Conservation (phyloP, 1,140 invertebrate genomes). For the Macrotrachela quadricornifera region DNA sequence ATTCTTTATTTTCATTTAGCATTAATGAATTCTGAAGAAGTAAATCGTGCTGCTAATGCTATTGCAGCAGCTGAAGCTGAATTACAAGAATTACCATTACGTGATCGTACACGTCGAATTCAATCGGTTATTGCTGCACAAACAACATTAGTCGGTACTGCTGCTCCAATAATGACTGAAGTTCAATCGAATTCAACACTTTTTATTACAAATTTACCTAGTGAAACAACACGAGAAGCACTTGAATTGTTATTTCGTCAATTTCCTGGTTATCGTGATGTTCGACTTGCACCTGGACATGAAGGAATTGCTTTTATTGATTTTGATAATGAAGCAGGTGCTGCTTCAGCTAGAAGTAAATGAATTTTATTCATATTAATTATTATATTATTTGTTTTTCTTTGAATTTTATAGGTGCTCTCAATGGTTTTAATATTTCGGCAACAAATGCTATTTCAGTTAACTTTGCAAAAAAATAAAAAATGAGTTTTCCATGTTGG, state of each 20-base stretch:
- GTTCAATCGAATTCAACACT: conserved; percentile 50
- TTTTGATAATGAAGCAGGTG: conserved; percentile 90
- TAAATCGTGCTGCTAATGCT: too few relatives aligned
- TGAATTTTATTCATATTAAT: too few relatives aligned
- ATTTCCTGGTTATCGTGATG: conserved; percentile 96
- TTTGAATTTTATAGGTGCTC: conserved; percentile 67
- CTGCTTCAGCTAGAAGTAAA: conserved; percentile 47
- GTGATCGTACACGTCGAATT: too few relatives aligned
- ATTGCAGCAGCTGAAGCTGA: too few relatives aligned
- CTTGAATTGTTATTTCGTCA: conserved; percentile 95
- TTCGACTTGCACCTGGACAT: conserved; percentile 85
- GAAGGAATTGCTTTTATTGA: conserved; percentile 99
- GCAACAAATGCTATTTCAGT: conserved; percentile 98
- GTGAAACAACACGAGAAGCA: conserved; percentile 98
- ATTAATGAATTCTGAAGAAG: too few relatives aligned
- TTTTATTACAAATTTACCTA: conserved; percentile 92
- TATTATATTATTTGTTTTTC: too few relatives aligned
- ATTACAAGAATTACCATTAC: too few relatives aligned
- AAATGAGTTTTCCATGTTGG: too few relatives aligned
- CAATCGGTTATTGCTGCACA: too few relatives aligned
- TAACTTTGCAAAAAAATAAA: conserved; percentile 94
- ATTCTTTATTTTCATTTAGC: too few relatives aligned
- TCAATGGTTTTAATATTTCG: conserved; percentile 96
- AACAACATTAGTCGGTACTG: too few relatives aligned
- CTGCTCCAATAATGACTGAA: conserved; percentile 3